Evolutionary conservation across 2,797 vertebrate species (phyloP), one percentile per base, ranked within the genome.

Genomic region (Crocidura indochinensis): DNA sequence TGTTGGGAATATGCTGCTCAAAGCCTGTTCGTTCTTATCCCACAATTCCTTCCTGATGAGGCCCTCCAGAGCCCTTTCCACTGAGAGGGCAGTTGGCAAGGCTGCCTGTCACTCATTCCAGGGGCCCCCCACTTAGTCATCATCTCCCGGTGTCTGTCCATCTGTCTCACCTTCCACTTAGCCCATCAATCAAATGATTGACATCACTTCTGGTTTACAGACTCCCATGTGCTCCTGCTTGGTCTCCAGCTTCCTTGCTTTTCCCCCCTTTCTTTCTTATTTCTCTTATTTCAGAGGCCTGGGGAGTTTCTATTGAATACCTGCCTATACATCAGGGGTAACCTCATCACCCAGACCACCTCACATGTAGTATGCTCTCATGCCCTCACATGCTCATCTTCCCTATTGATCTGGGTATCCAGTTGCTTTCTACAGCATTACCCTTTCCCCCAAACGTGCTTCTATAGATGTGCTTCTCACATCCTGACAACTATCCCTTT

Each of bases 21-120:
- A 27, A 31, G 51, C 65, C 74, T 79, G n/a, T 38, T 86, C 31
- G 26, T 38, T 68, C n/a, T 60, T 31, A 51, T 84, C 89, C 91
- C 72, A 60, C 29, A n/a, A 81, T 27, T 19, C 6, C 8, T 68
- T 29, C 46, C 38, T 77, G n/a, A 24, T n/a, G 17, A 69, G 17
- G 68, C 26, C 84, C 47, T 81, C 26, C 22, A 10, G 10, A 7
- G 29, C 14, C 51, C 44, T 86, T 74, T 47, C 27, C 5, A 29
- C 62, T 26, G 2, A 2, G 17, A 4, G 12, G 51, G 31, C 31
- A 85, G 71, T 68, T 24, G 67, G 74, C 68, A 56, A 31, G 20
- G 31, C 20, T 75, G 19, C 15, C 24, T 7, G 46, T 78, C 11
- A 7, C 62, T 51, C 44, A 65, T 10, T 46, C 38, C 26, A 7